Evolutionary conservation across 2,888 invertebrate species (phyloP), one percentile per base, ranked within the genome.

Genomic region (Gandaritis pyraliata): DNA sequence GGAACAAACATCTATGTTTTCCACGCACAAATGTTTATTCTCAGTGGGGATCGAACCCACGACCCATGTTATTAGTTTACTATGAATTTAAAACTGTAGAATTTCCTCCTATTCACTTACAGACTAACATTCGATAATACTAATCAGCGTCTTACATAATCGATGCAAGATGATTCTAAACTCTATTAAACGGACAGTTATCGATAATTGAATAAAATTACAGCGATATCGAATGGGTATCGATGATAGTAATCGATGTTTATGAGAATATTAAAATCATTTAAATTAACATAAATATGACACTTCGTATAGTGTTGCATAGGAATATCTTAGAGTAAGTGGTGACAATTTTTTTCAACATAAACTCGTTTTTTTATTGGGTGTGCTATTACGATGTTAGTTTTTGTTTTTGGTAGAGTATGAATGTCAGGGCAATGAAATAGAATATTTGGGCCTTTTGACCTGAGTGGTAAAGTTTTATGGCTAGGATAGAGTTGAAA

Each of bases 281-380:
- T 65, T 47, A 66, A 59, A 65, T 69, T 69, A 61, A 58, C 63
- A 69, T 69, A 69, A 65, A 66, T 66, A 69, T 69, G 69, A 69
- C 65, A 69, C 69, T 52, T 63, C 43, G 65, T 63, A 58, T 69
- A 59, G 48, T 49, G 59, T 69, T 65, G 64, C 66, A 66, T 66
- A 51, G 64, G 45, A 51, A 58, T 66, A 29, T n/a, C 16, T 39
- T 43, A 16, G 16, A 43, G 16, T 16, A 16, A 11, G 16, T 43
- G 43, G 6, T 43, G 43, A 43, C 8, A 43, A 16, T 15, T 43
- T 15, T 43, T 10, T 16, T 16, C 6, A 23, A 18, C 41, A 61
- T 66, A 69, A 66, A 63, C 38, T 53, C 10, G 43, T 16, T 18
- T 49, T 52, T 69, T 69, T 69, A 66, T 69, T 56, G 61, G 11